Evolutionary conservation across 2,888 invertebrate genomes (phyloP), one percentile per base, ranked within the genome.

Genomic region (Drosophila emarginata): DNA sequence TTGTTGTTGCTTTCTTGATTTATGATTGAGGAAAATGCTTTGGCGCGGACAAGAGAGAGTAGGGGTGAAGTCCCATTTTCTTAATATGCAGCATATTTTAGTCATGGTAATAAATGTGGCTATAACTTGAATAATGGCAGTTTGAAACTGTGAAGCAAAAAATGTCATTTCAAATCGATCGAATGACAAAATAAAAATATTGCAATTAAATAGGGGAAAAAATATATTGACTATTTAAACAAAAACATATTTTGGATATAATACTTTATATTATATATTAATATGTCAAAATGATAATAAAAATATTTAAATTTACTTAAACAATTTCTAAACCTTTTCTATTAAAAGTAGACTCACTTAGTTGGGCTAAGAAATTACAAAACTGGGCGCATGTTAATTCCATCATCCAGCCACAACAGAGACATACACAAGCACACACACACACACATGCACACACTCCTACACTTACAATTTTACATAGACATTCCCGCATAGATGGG

Each of bases 1-100:
- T 78, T 78, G 74, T 61, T 75, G 72, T 85, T 70, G 74, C 66
- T 70, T 64, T 68, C 70, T 75, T 74, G 84, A 84, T 84, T 84
- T 84, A 88, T 88, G 88, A 72, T 36, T 36, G 54, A 32, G 32
- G 32, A 28, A 45, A 45, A 32, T 32, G 32, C 32, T 32, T 28
- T 28, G 28, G 28, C 28, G n/a, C n/a, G n/a, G n/a, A 28, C 32
- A 32, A 32, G 32, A 32, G 32, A 32, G 1, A 9, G 1, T 1
- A 32, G 32, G 4, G 32, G 32, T 9, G 32, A 15, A 15, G 18
- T 18, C 40, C 9, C 45, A 21, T 45, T 37, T 45, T 45, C 45
- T 45, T 45, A 45, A 45, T 45, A 45, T 45, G 45, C 45, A 45
- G 45, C 45, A 45, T 45, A 45, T 45, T 45, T 45, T 45, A 4